Conservation (phyloP, 64 coral and sea anemone genomes). For the Pocillopora verrucosa region DNA sequence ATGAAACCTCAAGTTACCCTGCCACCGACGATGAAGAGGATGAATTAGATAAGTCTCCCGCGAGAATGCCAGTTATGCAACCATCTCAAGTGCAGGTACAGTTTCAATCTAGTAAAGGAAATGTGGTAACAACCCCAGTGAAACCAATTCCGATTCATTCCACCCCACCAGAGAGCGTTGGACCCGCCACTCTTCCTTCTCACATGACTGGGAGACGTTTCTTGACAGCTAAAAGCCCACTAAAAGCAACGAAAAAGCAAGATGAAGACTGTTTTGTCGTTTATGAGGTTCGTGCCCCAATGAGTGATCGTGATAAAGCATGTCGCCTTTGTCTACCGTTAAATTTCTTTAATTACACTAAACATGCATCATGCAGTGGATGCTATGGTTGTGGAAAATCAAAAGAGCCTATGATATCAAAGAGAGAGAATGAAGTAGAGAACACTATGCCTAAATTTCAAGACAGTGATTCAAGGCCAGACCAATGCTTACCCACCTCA, state of each 20-base stretch:
- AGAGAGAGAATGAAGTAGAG: neutral
- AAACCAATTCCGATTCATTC: constrained; percentile 19
- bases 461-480: neutral
- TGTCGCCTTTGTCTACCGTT: constrained; percentile 62
- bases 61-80: neutral
- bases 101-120: constrained; percentile 20
- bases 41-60: neutral
- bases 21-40: constrained; percentile 21
- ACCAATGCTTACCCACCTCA: neutral
- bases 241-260: constrained; percentile 54
- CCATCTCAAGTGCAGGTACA: neutral
- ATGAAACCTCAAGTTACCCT: neutral
- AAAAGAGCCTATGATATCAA: neutral
- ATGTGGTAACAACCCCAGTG: neutral
- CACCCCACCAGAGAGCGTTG: neutral
- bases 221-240: constrained; percentile 68
- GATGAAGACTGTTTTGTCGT: constrained; percentile 74
- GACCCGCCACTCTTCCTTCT: constrained; percentile 2
- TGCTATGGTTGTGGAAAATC: constrained; percentile 42
- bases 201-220: constrained; percentile 43
- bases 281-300: constrained; percentile 71
- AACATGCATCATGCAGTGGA: constrained; percentile 47
- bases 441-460: neutral
- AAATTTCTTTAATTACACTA: constrained; percentile 86
- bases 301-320: constrained; percentile 76